These are phyloP conservation scores for Ceyx margarethae DNA, from an alignment of 2,113 vertebrate genomes.

Conservation along the genomic window DNA sequence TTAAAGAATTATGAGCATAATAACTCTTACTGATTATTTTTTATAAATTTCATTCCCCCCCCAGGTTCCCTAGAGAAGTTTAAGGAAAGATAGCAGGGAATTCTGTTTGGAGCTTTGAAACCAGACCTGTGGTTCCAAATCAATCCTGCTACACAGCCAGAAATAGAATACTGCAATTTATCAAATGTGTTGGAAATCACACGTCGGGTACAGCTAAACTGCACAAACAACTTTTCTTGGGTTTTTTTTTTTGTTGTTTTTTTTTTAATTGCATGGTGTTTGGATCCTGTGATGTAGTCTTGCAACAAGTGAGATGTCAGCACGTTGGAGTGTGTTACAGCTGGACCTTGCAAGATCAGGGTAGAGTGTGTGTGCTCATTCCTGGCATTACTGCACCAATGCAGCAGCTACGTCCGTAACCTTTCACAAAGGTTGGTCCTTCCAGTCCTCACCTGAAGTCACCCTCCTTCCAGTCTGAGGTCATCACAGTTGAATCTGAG, in stretches of 20 bases:
- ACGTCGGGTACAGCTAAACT: slow-evolving; percentile 46
- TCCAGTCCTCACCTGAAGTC: neutral
- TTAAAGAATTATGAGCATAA: neutral
- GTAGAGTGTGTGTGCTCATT: too few relatives aligned
- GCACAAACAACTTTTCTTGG: neutral
- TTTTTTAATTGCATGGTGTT: neutral
- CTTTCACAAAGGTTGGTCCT: neutral
- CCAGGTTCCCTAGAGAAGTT: neutral
- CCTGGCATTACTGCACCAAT: neutral
- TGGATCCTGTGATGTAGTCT: slow-evolving; percentile 36
- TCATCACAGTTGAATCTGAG: neutral
- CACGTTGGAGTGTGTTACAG: neutral
- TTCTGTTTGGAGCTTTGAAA: slow-evolving; percentile 12
- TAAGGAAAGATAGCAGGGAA: neutral
- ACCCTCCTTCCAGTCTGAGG: neutral
- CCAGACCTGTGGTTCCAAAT: neutral
- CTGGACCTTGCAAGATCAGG: neutral
- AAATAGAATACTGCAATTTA: slow-evolving; percentile 51
- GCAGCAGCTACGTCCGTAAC: neutral
- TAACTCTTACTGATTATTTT: neutral
- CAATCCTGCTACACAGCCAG: neutral
- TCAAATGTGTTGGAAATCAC: slow-evolving; percentile 64
- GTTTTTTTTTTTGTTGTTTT: neutral
- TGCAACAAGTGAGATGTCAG: slow-evolving; percentile 24
- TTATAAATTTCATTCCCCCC: too few relatives aligned